Conservation (phyloP, 92 coral and sea anemone species). For the Phenganax subtilis region DNA sequence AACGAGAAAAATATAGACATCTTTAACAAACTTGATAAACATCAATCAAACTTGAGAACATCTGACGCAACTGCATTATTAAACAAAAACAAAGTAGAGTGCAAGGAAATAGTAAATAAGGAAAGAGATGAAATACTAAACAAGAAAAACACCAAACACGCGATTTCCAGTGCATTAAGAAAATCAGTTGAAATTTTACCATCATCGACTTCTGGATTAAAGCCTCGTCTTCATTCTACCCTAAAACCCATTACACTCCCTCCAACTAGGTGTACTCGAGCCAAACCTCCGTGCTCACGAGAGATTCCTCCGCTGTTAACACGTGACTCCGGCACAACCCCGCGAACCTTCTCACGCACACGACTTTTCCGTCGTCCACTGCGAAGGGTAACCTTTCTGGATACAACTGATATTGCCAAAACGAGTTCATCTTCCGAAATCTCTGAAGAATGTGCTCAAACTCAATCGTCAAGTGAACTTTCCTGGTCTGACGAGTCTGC, state of each 20-base stretch:
- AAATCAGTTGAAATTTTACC: not conserved
- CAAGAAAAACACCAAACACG: too few relatives aligned
- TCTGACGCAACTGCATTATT: too few relatives aligned
- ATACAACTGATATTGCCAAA: not conserved
- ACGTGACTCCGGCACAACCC: conserved; percentile 16
- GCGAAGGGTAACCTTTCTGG: conserved; percentile 28
- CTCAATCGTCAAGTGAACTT: not conserved
- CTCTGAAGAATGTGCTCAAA: not conserved
- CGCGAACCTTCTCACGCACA: conserved; percentile 2
- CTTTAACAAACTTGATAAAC: too few relatives aligned
- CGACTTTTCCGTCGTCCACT: conserved; percentile 17
- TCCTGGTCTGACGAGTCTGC: not conserved
- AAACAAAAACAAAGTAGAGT: too few relatives aligned
- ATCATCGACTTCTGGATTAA: conserved; percentile 3
- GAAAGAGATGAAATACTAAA: too few relatives aligned
- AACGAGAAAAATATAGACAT: too few relatives aligned
- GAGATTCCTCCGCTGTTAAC: not conserved
- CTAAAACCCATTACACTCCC: not conserved
- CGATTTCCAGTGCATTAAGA: too few relatives aligned
- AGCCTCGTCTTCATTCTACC: not conserved
- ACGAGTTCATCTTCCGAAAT: conserved; percentile 1
- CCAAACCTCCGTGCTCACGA: not conserved
- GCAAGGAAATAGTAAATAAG: too few relatives aligned
- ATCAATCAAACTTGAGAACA: too few relatives aligned
- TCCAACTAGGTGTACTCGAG: not conserved